Percentiles rank a stretch among this genome's conserved stretches.
Conservation (phyloP, 2,113 vertebrate genomes). For the Cyanoramphus novaezelandiae region DNA sequence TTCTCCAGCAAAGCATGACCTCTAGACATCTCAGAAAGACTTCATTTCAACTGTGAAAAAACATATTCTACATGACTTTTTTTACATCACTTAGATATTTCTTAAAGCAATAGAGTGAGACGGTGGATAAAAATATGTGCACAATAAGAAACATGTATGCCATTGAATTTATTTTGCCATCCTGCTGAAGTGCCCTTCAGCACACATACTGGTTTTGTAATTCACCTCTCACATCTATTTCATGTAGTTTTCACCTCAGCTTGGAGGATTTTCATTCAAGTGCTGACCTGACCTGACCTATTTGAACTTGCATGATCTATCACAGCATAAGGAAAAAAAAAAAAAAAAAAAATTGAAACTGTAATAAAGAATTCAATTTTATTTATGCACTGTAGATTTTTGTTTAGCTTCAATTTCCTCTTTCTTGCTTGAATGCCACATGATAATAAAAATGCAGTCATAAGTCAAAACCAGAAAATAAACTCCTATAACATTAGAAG, state of each 20-base stretch:
- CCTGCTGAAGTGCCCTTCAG: not conserved
- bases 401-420: not conserved
- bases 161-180: not conserved
- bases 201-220: not conserved
- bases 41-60: not conserved
- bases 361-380: not conserved
- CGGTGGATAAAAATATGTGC: not conserved
- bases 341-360: not conserved
- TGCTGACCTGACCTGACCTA: not conserved
- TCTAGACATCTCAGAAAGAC: not conserved
- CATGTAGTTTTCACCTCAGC: not conserved
- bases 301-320: not conserved
- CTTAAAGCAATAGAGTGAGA: not conserved
- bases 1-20: not conserved
- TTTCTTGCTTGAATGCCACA: not conserved
- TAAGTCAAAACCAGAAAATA: not conserved
- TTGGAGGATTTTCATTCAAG: constrained; percentile 14
- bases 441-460: not conserved
- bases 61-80: not conserved
- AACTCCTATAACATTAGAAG: not conserved
- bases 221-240: constrained; percentile 3
- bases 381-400: not conserved
- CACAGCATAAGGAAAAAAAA: not conserved
- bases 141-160: not conserved
- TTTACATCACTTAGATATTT: not conserved